Conservation (phyloP, 1,140 invertebrate species). For the Phymastichus coffea region DNA sequence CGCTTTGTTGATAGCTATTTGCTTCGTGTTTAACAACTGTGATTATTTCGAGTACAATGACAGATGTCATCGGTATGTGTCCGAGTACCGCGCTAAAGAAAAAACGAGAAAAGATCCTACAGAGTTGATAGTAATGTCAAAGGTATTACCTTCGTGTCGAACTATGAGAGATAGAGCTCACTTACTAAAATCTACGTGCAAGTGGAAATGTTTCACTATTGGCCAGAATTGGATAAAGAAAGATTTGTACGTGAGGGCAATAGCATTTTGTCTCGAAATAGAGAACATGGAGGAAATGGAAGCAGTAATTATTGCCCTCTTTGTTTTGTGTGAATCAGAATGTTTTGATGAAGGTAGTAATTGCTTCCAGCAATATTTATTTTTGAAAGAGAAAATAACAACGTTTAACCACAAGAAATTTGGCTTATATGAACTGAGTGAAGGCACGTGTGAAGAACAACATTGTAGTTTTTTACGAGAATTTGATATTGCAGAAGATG, state of each 20-base stretch:
- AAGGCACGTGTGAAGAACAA: no score
- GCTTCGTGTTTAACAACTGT: background rate
- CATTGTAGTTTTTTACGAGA: no score
- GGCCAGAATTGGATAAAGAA: background rate
- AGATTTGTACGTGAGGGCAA: background rate
- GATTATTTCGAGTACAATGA: background rate
- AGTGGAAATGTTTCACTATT: background rate
- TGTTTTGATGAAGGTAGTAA: no score
- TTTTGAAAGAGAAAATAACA: no score
- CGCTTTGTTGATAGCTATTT: background rate
- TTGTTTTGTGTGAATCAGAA: no score
- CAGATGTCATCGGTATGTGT: no score
- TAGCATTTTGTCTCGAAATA: background rate
- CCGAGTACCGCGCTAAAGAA: no score
- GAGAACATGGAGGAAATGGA: background rate
- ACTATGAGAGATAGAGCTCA: background rate
- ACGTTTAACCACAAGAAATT: no score
- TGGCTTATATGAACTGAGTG: no score
- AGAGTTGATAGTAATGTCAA: background rate
- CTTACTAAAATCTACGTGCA: background rate
- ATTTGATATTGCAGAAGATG: no score
- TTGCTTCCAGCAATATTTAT: no score
- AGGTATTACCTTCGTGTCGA: background rate
- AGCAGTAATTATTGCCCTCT: background rate
- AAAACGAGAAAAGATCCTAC: no score